These are phyloP conservation scores for Apis cerana DNA, from an alignment of 1,140 invertebrate species.

Conservation along the genomic window DNA sequence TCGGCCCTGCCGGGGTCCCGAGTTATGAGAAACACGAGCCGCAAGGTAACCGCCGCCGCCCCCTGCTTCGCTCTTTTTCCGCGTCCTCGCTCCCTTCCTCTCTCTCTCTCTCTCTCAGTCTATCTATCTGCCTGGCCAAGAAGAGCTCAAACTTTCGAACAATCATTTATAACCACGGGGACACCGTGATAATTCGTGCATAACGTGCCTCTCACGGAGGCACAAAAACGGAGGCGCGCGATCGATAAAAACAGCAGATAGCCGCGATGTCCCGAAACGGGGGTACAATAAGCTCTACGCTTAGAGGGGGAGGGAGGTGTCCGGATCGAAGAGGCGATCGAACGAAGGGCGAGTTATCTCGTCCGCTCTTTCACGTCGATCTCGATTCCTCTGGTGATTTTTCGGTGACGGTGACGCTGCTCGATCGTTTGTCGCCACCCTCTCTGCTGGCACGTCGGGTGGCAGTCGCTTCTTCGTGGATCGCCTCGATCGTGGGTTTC, in stretches of 20 bases:
- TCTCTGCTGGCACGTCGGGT: neutral
- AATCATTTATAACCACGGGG: constrained; percentile 75
- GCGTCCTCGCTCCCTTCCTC: constrained; percentile 15
- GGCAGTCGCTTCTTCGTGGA: too few species aligned
- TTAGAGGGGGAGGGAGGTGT: neutral
- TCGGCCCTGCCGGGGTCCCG: constrained; percentile 65
- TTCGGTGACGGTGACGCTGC: too few species aligned
- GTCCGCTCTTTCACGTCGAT: neutral
- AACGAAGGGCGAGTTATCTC: constrained; percentile 16
- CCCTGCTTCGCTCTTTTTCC: constrained; percentile 35
- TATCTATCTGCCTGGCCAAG: too few species aligned
- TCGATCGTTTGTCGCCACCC: neutral
- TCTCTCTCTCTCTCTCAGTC: neutral
- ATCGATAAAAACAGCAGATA: constrained; percentile 58
- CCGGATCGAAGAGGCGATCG: neutral
- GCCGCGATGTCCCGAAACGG: constrained; percentile 36
- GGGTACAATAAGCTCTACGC: constrained; percentile 30
- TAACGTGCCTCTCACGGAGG: constrained; percentile 36
- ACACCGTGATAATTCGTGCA: constrained; percentile 62
- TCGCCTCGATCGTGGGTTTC: too few species aligned
- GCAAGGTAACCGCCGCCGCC: constrained; percentile 69
- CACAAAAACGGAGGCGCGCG: constrained; percentile 50
- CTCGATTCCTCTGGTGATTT: neutral
- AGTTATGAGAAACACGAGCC: constrained; percentile 73
- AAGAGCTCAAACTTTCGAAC: constrained; percentile 43